phyloP scores from a whole-genome alignment of 92 coral and sea anemone genomes.

The Bergia puertoricense region DNA sequence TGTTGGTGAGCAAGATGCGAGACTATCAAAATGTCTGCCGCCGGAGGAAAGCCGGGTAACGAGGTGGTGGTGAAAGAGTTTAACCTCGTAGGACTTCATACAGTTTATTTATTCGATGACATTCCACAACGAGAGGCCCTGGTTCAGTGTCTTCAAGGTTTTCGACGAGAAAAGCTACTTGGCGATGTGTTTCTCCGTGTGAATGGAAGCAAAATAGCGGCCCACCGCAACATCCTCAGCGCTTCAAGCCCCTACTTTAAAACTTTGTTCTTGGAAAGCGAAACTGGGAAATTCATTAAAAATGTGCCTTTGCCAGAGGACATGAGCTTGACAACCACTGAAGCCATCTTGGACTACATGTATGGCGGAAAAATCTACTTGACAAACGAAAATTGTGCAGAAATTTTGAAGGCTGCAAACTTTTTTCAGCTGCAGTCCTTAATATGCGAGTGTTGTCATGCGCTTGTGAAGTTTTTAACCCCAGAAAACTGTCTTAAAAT shows the following conservation, averaged over 20 bases:
- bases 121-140: slow-evolving; percentile 56
- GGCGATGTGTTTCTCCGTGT: slow-evolving; percentile 81
- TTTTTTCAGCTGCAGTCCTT: slow-evolving; percentile 74
- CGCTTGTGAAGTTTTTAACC: slow-evolving; percentile 71
- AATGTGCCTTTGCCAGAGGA: slow-evolving; percentile 67
- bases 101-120: slow-evolving; percentile 74
- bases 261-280: slow-evolving; percentile 71
- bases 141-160: slow-evolving; percentile 63
- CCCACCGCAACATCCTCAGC: slow-evolving; percentile 77
- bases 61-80: slow-evolving; percentile 63
- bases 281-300: slow-evolving; percentile 68
- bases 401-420: slow-evolving; percentile 71
- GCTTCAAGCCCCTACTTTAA: slow-evolving; percentile 89
- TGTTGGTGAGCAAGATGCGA: background rate
- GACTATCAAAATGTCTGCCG: background rate
- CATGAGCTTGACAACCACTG: slow-evolving; percentile 56
- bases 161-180: slow-evolving; percentile 64
- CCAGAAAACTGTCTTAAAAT: slow-evolving; percentile 67
- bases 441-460: slow-evolving; percentile 65
- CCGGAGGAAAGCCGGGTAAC: background rate
- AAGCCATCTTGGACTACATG: slow-evolving; percentile 68
- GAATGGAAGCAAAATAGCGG: slow-evolving; percentile 61
- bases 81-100: slow-evolving; percentile 53
- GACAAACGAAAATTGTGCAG: slow-evolving; percentile 63
- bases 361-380: slow-evolving; percentile 73